Evolutionary conservation across 2,888 invertebrate species (phyloP).

Genomic region (Patella caerulea): DNA sequence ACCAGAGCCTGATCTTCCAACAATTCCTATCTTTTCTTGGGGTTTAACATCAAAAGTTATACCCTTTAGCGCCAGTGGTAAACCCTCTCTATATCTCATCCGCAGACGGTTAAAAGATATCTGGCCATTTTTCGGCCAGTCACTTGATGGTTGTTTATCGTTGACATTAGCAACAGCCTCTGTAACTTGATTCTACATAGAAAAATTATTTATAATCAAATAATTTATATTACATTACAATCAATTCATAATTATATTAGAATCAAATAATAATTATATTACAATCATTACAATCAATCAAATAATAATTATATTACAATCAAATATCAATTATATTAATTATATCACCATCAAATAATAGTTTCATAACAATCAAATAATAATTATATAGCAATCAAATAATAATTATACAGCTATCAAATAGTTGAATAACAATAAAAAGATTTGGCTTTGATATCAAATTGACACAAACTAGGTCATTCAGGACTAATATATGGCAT

Average conservation of each 20-base stretch:
- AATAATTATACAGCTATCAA: too few species aligned
- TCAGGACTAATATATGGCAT: too few species aligned
- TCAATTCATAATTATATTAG: background rate
- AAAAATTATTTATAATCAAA: background rate
- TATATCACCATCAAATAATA: too few species aligned
- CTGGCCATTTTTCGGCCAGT: conserved; percentile 65
- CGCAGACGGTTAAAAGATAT: conserved; percentile 60
- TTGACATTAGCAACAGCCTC: conserved; percentile 64
- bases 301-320: background rate
- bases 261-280: background rate
- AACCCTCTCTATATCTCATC: conserved; percentile 61
- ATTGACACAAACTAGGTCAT: too few species aligned
- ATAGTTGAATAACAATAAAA: too few species aligned
- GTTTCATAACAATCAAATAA: too few species aligned
- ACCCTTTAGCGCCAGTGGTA: conserved; percentile 73
- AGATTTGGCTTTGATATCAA: too few species aligned
- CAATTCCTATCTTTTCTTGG: conserved; percentile 77
- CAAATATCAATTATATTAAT: background rate
- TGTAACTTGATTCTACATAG: conserved; percentile 56
- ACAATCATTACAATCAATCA: background rate
- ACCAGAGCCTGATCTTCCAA: conserved; percentile 76
- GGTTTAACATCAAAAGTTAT: conserved; percentile 75
- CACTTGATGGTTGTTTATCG: conserved; percentile 62
- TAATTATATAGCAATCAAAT: too few species aligned
- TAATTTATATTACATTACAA: background rate